These are phyloP conservation scores for Uromys caudimaculatus DNA, from an alignment of 2,797 vertebrate genomes.

Conservation along the genomic window DNA sequence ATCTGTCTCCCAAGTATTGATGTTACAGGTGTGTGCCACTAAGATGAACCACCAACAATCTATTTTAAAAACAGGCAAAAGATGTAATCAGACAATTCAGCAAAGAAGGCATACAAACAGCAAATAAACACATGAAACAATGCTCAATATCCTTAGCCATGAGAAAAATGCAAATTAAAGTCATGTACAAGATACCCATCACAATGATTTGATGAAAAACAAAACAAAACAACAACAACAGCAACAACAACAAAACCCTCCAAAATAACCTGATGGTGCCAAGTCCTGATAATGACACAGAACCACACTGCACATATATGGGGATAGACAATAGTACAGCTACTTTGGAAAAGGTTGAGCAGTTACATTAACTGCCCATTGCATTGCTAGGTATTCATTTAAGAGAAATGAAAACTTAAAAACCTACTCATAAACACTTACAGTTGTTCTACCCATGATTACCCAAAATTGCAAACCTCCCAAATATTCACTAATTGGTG, in stretches of 20 bases:
- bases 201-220: slow-evolving; percentile 45
- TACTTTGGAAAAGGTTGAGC: background rate
- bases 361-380: slow-evolving; percentile 44
- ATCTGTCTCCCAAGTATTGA: background rate
- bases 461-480: background rate
- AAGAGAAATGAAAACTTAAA: slow-evolving; percentile 64
- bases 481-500: background rate
- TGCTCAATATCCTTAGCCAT: slow-evolving; percentile 39
- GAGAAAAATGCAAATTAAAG: slow-evolving; percentile 9
- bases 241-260: background rate
- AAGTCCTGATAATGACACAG: slow-evolving; percentile 27
- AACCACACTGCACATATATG: background rate
- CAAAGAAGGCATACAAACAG: slow-evolving; percentile 45
- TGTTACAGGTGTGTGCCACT: background rate
- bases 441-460: slow-evolving; percentile 17
- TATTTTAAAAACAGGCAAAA: slow-evolving; percentile 48
- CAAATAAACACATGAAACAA: slow-evolving; percentile 60
- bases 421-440: slow-evolving; percentile 28
- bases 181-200: background rate
- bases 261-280: background rate
- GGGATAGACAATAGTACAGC: background rate
- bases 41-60: background rate
- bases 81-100: slow-evolving; percentile 12
- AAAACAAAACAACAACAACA: background rate
- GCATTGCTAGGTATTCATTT: slow-evolving; percentile 29